Percentiles rank a stretch among this genome's conserved stretches.
Evolutionary conservation across 1,140 invertebrate species (phyloP).

Genomic region (Sminthurinus signatus): DNA sequence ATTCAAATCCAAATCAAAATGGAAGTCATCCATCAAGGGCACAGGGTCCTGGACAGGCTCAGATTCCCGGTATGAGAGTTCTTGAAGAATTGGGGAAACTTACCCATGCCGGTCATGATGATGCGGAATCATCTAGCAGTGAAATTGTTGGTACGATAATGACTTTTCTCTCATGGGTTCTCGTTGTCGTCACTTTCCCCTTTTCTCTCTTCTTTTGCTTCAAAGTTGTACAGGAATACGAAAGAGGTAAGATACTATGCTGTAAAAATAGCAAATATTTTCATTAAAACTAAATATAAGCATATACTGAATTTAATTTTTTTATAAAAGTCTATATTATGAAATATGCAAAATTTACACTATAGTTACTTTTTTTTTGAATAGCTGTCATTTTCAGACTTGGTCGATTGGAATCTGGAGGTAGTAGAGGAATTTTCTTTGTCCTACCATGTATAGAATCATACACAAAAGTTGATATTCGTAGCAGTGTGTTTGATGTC

Average conservation of each 20-base stretch:
- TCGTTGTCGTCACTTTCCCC: not conserved
- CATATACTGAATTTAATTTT: too few relatives aligned
- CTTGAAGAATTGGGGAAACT: too few relatives aligned
- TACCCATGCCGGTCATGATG: too few relatives aligned
- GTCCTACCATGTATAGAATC: constrained; percentile 55
- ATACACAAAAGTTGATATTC: constrained; percentile 52
- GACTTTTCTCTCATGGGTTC: not conserved
- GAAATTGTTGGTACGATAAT: not conserved
- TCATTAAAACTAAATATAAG: too few relatives aligned
- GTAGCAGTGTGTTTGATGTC: constrained; percentile 53
- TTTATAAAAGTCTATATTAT: too few relatives aligned
- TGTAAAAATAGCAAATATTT: constrained; percentile 1
- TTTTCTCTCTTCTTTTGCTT: constrained; percentile 8
- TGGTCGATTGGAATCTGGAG: constrained; percentile 46
- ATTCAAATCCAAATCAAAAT: too few relatives aligned
- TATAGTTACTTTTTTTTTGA: constrained; percentile 16
- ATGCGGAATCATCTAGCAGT: too few relatives aligned
- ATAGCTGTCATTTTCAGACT: constrained; percentile 47
- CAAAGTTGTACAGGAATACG: not conserved
- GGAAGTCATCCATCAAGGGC: too few relatives aligned
- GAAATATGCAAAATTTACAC: too few relatives aligned
- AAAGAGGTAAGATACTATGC: constrained; percentile 46
- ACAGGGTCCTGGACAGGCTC: too few relatives aligned
- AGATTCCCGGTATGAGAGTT: too few relatives aligned
- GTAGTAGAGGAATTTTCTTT: constrained; percentile 50